A percentile compares a stretch with the other conserved stretches of the same genome.
These are phyloP conservation scores for Pygoscelis adeliae DNA, from an alignment of 2,113 vertebrate species.

Conservation along the genomic window DNA sequence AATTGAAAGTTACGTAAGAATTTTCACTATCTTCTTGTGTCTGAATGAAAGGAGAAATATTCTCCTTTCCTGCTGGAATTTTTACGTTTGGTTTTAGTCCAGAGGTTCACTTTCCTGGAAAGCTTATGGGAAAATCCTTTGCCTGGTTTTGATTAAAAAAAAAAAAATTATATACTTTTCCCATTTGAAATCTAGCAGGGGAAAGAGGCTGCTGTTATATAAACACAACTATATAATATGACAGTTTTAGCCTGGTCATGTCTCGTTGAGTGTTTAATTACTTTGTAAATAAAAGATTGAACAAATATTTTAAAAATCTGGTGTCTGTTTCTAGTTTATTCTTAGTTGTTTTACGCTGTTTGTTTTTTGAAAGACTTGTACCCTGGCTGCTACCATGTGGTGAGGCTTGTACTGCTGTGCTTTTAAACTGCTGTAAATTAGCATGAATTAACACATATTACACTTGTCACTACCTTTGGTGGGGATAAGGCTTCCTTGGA, in stretches of 20 bases:
- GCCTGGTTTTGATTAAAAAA: neutral
- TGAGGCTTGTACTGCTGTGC: neutral
- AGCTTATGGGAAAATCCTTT: constrained; percentile 10
- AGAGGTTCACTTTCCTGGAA: constrained; percentile 38
- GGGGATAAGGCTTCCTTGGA: neutral
- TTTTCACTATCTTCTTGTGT: neutral
- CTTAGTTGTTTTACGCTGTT: neutral
- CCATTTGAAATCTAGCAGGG: neutral
- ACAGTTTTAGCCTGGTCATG: neutral
- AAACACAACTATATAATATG: neutral
- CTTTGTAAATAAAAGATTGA: neutral
- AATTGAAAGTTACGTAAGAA: neutral
- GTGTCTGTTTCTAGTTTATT: neutral
- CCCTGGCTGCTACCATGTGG: neutral
- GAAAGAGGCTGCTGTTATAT: neutral
- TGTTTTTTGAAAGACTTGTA: neutral
- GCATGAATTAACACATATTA: neutral
- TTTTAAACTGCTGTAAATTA: neutral
- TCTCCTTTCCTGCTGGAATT: neutral
- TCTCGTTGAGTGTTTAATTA: neutral
- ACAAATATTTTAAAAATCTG: neutral
- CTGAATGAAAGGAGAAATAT: neutral
- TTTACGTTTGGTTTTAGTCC: constrained; percentile 2
- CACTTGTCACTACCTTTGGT: neutral
- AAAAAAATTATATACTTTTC: neutral